These are phyloP conservation scores for Myotis findleyi DNA, from an alignment of 2,797 vertebrate species.

Conservation along the genomic window DNA sequence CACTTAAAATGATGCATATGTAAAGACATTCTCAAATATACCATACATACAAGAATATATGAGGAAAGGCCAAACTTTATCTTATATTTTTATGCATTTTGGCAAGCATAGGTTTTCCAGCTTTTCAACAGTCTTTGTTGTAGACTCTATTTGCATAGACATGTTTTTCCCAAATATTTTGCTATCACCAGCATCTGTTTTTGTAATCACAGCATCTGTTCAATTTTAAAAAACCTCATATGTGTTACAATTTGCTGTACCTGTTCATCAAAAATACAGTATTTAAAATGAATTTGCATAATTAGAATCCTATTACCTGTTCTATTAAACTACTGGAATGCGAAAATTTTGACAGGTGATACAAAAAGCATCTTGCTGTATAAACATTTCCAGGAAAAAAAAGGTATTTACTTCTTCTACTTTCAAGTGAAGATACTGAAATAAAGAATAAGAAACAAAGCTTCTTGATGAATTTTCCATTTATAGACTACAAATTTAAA, in stretches of 20 bases:
- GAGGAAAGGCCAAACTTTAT: neutral
- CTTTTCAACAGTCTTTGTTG: neutral
- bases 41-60: neutral
- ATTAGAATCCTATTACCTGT: conserved; percentile 61
- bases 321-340: conserved; percentile 63
- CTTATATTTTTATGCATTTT: neutral
- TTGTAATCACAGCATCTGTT: conserved; percentile 58
- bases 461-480: neutral
- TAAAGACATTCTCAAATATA: neutral
- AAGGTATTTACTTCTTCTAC: neutral
- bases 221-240: neutral
- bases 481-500: conserved; percentile 11
- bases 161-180: neutral
- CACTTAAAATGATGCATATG: neutral
- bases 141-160: neutral
- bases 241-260: conserved; percentile 47
- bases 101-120: neutral
- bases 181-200: neutral
- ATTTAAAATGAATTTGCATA: conserved; percentile 43
- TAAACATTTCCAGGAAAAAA: conserved; percentile 52
- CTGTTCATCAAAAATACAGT: conserved; percentile 59
- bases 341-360: conserved; percentile 10
- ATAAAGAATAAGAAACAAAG: neutral
- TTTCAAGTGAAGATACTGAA: neutral
- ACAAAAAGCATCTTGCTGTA: conserved; percentile 41